Percentiles rank a stretch among this genome's conserved stretches.
Evolutionary conservation across 2,797 vertebrate genomes (phyloP).

Genomic region (Cyclopterus lumpus): DNA sequence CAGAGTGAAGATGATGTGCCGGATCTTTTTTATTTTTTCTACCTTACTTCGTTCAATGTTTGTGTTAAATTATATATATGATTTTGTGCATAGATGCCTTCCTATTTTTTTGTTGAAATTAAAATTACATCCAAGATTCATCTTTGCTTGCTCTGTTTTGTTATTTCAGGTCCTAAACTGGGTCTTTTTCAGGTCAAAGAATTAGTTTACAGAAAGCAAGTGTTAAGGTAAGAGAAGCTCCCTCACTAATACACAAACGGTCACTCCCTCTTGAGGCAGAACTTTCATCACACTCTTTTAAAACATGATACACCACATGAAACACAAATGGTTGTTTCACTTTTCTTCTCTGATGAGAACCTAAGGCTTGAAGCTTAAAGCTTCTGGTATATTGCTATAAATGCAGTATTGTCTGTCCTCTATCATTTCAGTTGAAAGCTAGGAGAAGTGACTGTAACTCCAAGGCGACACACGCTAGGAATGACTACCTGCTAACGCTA

Average conservation of each 20-base stretch:
- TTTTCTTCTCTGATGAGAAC: background rate
- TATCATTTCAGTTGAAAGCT: conserved; percentile 92
- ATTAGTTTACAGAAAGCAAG: conserved; percentile 99
- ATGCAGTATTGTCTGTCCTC: background rate
- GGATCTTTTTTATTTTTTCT: conserved; percentile 11
- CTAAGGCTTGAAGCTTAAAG: background rate
- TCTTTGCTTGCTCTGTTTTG: conserved; percentile 6
- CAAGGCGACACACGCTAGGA: conserved; percentile 96
- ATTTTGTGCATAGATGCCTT: background rate
- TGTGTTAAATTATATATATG: background rate
- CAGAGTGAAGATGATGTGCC: conserved; percentile 21
- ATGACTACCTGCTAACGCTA: conserved; percentile 97
- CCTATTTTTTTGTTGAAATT: background rate
- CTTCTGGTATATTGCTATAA: background rate
- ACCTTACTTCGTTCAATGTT: background rate
- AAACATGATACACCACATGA: background rate
- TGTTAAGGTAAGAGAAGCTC: conserved; percentile 90
- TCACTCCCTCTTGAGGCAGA: background rate
- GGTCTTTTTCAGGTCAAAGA: conserved; percentile 98
- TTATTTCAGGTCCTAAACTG: conserved; percentile 92
- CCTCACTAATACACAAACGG: conserved; percentile 9
- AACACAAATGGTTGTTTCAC: background rate
- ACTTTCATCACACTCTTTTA: conserved; percentile 8
- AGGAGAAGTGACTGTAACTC: conserved; percentile 95
- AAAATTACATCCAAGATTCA: background rate